These are phyloP conservation scores for Melinaea marsaeus DNA, from an alignment of 2,888 invertebrate genomes.

Conservation along the genomic window DNA sequence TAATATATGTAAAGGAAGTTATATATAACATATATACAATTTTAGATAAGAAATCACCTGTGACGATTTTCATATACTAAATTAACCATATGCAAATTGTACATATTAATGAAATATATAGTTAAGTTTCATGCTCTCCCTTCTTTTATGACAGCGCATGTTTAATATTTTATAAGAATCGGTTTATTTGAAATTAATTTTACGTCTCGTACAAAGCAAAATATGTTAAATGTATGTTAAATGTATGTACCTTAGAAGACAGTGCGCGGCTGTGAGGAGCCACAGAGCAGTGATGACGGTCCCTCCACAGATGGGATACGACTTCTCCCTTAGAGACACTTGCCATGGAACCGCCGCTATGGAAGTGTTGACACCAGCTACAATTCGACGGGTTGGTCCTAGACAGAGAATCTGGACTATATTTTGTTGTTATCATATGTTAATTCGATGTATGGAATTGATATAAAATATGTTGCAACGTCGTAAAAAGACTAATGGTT, in stretches of 20 bases:
- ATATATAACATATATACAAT: too few relatives aligned
- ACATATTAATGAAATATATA: too few relatives aligned
- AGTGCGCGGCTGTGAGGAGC: slow-evolving; percentile 74
- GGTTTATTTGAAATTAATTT: too few relatives aligned
- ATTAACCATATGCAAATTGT: too few relatives aligned
- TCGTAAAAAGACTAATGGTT: neutral
- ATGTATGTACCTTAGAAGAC: slow-evolving; percentile 53
- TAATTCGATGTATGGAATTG: neutral
- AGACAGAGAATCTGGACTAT: slow-evolving; percentile 4
- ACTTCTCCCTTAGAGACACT: slow-evolving; percentile 67
- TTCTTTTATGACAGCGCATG: too few relatives aligned
- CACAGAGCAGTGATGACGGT: slow-evolving; percentile 67
- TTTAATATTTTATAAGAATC: too few relatives aligned
- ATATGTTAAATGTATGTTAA: neutral
- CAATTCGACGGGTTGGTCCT: slow-evolving; percentile 62
- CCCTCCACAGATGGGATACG: slow-evolving; percentile 74
- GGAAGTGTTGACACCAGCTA: slow-evolving; percentile 71
- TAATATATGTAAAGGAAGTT: too few relatives aligned
- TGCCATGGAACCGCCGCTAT: slow-evolving; percentile 76
- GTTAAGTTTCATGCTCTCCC: too few relatives aligned
- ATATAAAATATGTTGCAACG: neutral
- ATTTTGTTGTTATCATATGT: neutral
- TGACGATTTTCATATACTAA: too few relatives aligned
- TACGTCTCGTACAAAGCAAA: neutral
- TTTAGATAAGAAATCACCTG: too few relatives aligned